Percentiles rank a stretch among this genome's conserved stretches.
These are phyloP conservation scores for Crocuta crocuta DNA, from an alignment of 2,113 vertebrate species.

Conservation along the genomic window DNA sequence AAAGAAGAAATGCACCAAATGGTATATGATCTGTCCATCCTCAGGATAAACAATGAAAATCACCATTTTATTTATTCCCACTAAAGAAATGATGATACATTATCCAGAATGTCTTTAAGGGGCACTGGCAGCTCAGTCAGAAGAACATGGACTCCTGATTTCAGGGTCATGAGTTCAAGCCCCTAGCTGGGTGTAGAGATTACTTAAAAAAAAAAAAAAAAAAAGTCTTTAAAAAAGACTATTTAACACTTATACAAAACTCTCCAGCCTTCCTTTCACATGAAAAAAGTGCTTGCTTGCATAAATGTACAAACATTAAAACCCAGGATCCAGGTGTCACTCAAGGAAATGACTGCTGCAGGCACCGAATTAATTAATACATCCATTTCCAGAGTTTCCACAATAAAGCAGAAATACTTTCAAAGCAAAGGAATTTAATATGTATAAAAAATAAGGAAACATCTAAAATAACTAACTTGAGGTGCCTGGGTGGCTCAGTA, in stretches of 20 bases:
- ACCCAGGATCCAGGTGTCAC: background rate
- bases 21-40: background rate
- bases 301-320: slow-evolving; percentile 46
- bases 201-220: background rate
- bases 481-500: too few relatives aligned
- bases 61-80: slow-evolving; percentile 26
- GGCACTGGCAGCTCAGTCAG: background rate
- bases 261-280: background rate
- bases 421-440: slow-evolving; percentile 37
- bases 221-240: background rate
- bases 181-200: background rate
- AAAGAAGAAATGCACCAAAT: background rate
- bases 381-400: background rate
- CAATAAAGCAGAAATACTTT: background rate
- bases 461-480: background rate
- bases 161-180: background rate
- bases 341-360: slow-evolving; percentile 13
- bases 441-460: background rate
- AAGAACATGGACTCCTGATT: background rate
- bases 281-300: background rate
- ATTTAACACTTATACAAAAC: background rate
- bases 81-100: background rate
- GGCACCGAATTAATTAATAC: slow-evolving; percentile 4
- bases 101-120: background rate
- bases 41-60: slow-evolving; percentile 46